These are phyloP conservation scores for Sinocyclocheilus rhinocerous DNA, from an alignment of 2,113 vertebrate species.

Conservation along the genomic window DNA sequence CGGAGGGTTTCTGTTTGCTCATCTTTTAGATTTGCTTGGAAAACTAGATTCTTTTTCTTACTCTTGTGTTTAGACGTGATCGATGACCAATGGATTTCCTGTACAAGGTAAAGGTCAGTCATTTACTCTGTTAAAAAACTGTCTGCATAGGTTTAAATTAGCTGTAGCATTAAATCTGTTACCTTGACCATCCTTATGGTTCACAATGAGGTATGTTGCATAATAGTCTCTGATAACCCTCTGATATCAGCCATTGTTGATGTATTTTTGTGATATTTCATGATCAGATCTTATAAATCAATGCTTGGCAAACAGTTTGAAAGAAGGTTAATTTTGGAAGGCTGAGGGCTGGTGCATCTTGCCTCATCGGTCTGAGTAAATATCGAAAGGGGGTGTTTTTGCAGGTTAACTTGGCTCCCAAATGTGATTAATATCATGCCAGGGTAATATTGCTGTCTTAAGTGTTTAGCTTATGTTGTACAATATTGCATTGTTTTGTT, in stretches of 20 bases:
- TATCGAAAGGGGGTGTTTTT: not conserved
- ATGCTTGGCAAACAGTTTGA: not conserved
- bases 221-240: too few relatives aligned
- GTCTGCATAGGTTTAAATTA: not conserved
- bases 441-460: not conserved
- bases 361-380: not conserved
- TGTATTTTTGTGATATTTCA: not conserved
- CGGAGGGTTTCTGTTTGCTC: not conserved
- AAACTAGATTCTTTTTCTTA: not conserved
- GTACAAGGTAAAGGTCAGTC: constrained; percentile 19
- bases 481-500: not conserved
- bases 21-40: not conserved
- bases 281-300: not conserved
- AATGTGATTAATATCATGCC: not conserved
- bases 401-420: not conserved
- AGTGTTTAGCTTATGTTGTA: not conserved
- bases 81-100: constrained; percentile 17
- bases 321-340: not conserved
- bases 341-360: not conserved
- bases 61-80: not conserved
- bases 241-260: not conserved
- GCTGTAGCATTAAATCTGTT: not conserved
- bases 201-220: not conserved
- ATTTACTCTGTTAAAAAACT: not conserved
- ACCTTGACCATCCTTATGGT: not conserved